Conservation (phyloP, 2,888 invertebrate species). For the Cerastis rubricosa region DNA sequence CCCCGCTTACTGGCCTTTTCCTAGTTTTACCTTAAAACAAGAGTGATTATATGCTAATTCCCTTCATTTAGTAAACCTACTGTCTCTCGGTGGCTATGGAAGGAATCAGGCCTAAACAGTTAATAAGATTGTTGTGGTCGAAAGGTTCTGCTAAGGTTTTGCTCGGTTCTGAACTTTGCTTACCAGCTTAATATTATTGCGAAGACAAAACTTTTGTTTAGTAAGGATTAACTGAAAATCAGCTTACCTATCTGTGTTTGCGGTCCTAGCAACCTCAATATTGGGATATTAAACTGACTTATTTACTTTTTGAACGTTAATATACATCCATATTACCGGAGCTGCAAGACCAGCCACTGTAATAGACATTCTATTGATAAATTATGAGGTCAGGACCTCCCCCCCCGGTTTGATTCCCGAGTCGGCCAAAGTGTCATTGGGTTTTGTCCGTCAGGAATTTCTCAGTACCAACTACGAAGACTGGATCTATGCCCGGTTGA, state of each 20-base stretch:
- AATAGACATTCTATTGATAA: too few species aligned
- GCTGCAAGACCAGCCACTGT: neutral
- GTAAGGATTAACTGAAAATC: neutral
- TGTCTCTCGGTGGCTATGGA: neutral
- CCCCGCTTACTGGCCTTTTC: too few species aligned
- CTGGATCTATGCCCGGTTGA: too few species aligned
- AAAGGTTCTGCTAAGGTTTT: neutral
- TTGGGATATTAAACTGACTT: neutral
- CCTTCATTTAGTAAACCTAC: neutral
- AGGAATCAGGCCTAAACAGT: neutral
- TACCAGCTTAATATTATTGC: neutral
- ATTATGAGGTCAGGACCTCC: too few species aligned
- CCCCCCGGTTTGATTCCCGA: too few species aligned
- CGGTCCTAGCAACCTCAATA: neutral
- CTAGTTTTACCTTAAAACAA: neutral
- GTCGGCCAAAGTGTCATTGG: too few species aligned
- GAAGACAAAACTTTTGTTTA: neutral
- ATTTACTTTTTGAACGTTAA: neutral
- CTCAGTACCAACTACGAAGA: neutral
- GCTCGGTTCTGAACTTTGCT: neutral
- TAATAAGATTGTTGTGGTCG: slow-evolving; percentile 5
- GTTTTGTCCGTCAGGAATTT: too few species aligned
- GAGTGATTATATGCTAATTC: neutral
- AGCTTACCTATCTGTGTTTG: neutral
- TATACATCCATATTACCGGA: neutral